Evolutionary conservation across 2,113 vertebrate genomes (phyloP).

Genomic region (Agapornis roseicollis): DNA sequence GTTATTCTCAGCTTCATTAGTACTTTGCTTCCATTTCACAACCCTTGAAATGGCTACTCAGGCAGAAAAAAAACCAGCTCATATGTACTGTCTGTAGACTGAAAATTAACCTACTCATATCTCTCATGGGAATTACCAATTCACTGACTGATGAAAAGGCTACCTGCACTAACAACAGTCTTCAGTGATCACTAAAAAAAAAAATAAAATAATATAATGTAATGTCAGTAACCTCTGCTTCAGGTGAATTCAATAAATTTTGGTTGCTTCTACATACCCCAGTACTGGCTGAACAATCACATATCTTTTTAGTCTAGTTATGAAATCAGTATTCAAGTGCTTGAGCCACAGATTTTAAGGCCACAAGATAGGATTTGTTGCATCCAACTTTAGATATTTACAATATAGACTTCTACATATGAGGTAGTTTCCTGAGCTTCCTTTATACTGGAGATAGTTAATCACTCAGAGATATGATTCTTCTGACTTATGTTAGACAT

Average conservation of each 20-base stretch:
- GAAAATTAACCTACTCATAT: neutral
- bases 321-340: neutral
- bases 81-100: neutral
- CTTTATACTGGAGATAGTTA: neutral
- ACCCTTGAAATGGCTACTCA: neutral
- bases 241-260: neutral
- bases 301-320: neutral
- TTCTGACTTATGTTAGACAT: constrained; percentile 17
- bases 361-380: neutral
- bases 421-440: constrained; percentile 5
- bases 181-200: neutral
- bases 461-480: constrained; percentile 12
- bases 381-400: neutral
- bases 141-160: neutral
- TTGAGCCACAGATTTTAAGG: neutral
- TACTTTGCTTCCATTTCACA: neutral
- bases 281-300: neutral
- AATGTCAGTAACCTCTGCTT: neutral
- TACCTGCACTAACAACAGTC: neutral
- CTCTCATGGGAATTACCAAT: neutral
- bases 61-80: neutral
- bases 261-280: neutral
- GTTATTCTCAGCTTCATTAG: neutral
- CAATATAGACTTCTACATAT: neutral
- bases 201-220: neutral